Evolutionary conservation across 2,797 vertebrate species (phyloP), one percentile per base, ranked within the genome.

Genomic region (Varecia variegata): DNA sequence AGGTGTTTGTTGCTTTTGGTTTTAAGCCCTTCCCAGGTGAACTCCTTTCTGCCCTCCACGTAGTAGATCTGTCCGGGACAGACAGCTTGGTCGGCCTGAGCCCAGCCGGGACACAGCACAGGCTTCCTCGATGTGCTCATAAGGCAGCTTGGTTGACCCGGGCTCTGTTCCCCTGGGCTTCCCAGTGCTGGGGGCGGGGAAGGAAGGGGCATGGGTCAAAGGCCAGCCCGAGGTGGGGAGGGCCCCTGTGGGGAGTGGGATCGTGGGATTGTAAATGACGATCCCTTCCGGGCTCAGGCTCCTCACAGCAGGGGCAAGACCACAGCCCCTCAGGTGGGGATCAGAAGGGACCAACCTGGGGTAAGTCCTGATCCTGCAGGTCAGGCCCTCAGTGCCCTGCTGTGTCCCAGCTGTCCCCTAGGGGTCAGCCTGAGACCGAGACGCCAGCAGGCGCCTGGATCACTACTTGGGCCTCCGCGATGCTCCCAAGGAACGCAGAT

Each of bases 351-450:
- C 68, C 27, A 0, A 43, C 30, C 3, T 25, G 56, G 45, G 60
- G 45, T 70, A 47, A 35, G 15, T 20, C 50, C 40, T 10, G 23
- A 32, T 43, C 25, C 47, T 25, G 0, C 5, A 20, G 35, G 18
- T 25, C 15, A 0, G 0, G 40, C 11, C 52, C 43, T 47, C 15
- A 4, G 54, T 13, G 18, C 23, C 94, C 62, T 95, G 97, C 73
- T 70, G 73, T 95, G 84, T 94, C 88, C 77, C 62, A 5, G 6
- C 27, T 40, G 32, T 95, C 96, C 97, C 95, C 96, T 97, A 97
- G 97, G 93, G 96, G 96, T 97, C 97, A 97, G 90, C 70, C 81
- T 73, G 86, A 94, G 93, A 83, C 95, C 2, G 2, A 4, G 76
- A 30, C 81, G 76, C 47, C 81, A 50, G 50, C 2, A 12, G 10